Evolutionary conservation across 2,797 vertebrate genomes (phyloP).

Genomic region (Pangasius larnaudii): DNA sequence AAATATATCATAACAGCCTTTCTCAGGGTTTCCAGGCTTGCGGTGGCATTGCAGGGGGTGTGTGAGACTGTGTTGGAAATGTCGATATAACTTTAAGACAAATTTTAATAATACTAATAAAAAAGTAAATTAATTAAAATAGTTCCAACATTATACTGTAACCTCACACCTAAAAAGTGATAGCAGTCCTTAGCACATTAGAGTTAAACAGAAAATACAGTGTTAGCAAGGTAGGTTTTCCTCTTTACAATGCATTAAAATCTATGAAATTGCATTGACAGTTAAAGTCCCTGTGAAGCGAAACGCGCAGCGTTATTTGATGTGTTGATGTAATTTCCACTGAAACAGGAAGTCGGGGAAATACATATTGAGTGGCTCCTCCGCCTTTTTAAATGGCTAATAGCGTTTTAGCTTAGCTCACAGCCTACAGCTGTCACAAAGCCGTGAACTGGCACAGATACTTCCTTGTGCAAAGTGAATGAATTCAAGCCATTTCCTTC

Average conservation of each 20-base stretch:
- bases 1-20: not conserved
- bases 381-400: no score
- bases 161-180: not conserved
- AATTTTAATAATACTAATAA: no score
- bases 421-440: no score
- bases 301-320: no score
- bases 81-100: no score
- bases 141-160: not conserved
- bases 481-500: no score
- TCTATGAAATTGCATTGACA: not conserved
- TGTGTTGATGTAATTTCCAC: no score
- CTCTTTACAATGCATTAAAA: not conserved
- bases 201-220: not conserved
- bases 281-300: not conserved
- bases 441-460: no score
- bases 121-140: not conserved
- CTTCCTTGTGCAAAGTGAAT: no score
- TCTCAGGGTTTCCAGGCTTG: not conserved
- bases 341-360: no score
- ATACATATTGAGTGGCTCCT: no score
- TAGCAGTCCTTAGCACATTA: not conserved
- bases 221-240: not conserved
- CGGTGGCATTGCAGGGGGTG: not conserved
- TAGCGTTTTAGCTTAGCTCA: no score
- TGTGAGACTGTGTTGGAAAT: not conserved